A percentile compares a stretch with the other conserved stretches of the same genome.
Conservation (phyloP, 2,797 vertebrate species). For the Crocidura indochinensis region DNA sequence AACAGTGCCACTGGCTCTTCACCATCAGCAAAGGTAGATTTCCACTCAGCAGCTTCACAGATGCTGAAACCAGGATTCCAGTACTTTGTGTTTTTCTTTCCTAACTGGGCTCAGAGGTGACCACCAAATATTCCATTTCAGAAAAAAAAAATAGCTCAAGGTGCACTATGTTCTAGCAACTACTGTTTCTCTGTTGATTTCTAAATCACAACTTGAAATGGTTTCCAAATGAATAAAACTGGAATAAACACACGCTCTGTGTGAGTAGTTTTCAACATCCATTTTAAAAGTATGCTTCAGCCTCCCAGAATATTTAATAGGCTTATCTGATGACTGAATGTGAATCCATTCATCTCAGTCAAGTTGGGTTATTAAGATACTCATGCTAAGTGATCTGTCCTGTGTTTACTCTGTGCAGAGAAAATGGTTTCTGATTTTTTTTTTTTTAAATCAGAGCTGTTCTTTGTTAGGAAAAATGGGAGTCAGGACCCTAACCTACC, state of each 20-base stretch:
- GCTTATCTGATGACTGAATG: constrained; percentile 87
- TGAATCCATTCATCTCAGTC: constrained; percentile 87
- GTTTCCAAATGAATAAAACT: constrained; percentile 87
- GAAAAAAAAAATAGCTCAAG: constrained; percentile 14
- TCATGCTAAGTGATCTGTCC: constrained; percentile 83
- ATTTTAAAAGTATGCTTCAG: constrained; percentile 86
- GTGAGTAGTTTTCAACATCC: constrained; percentile 85
- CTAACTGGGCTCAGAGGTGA: constrained; percentile 57
- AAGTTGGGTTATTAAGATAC: constrained; percentile 83
- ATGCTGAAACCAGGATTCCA: not conserved
- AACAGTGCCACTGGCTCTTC: not conserved
- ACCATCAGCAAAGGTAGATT: not conserved
- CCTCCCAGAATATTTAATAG: constrained; percentile 87
- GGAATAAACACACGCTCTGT: constrained; percentile 73
- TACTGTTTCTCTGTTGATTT: constrained; percentile 65
- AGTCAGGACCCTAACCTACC: constrained; percentile 45
- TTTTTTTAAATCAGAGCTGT: not conserved
- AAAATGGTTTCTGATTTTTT: constrained; percentile 80
- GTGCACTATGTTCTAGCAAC: constrained; percentile 75
- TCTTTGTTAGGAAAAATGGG: constrained; percentile 72
- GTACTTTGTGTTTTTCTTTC: constrained; percentile 57
- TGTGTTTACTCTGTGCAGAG: constrained; percentile 81
- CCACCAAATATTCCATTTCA: constrained; percentile 50
- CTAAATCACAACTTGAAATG: constrained; percentile 67
- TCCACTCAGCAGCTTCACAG: not conserved